Evolutionary conservation across 1,140 invertebrate genomes (phyloP).

Genomic region (Melanaphis sacchari): DNA sequence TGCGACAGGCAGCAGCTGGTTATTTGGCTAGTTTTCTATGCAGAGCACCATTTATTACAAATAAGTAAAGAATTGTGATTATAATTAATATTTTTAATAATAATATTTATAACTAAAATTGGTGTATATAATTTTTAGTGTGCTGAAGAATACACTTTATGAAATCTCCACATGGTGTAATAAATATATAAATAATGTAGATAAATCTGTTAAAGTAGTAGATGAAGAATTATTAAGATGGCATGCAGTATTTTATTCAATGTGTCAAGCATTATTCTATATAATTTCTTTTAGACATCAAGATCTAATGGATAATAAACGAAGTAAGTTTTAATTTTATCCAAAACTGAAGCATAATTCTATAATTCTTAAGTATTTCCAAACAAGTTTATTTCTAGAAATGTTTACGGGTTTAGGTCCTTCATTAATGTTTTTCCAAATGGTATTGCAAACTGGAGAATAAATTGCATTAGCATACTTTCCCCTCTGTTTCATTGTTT

Average conservation of each 20-base stretch:
- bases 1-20: conserved; percentile 74
- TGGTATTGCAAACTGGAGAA: neutral
- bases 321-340: conserved; percentile 69
- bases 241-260: conserved; percentile 86
- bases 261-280: conserved; percentile 91
- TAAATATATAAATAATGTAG: conserved; percentile 73
- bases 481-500: neutral
- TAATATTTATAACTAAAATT: neutral
- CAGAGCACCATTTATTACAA: conserved; percentile 72
- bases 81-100: neutral
- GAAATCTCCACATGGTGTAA: conserved; percentile 78
- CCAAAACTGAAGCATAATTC: neutral
- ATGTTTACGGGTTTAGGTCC: neutral
- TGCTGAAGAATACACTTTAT: conserved; percentile 70
- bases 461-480: neutral
- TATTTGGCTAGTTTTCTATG: conserved; percentile 81
- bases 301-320: conserved; percentile 78
- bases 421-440: neutral
- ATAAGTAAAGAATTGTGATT: conserved; percentile 68
- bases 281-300: conserved; percentile 85
- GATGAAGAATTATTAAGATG: conserved; percentile 68
- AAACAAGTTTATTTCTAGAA: neutral
- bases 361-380: neutral
- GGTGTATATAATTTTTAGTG: conserved; percentile 65
- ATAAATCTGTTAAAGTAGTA: conserved; percentile 66